Evolutionary conservation across 2,888 invertebrate species (phyloP), one percentile per base, ranked within the genome.

Genomic region (Hirudinaria manillensis): DNA sequence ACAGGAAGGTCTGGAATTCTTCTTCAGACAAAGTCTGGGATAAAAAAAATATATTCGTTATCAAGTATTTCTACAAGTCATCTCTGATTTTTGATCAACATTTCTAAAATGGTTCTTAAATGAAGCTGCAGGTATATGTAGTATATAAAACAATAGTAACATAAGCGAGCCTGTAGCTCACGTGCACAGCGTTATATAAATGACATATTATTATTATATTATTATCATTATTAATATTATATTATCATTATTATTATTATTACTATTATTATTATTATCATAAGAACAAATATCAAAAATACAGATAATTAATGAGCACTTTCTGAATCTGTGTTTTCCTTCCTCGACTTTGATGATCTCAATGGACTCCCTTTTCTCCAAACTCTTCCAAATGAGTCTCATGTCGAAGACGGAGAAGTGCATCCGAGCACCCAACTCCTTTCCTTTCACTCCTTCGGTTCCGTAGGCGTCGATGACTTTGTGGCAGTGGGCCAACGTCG

Each of bases 291-390:
- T 45, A 45, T 10, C 16, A 1, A 45, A 45, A 45, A 45, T 6
- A 45, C 16, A 45, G 16, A 4, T 1, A 45, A 45, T 2, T 45
- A 4, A 45, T 16, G 45, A 45, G 16, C 16, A 73, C 73, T 65
- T 73, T 34, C 27, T 29, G 21, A 73, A 34, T 34, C 73, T 61
- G 55, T 56, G 53, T 36, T 73, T 73, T 55, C 73, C 73, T 27
- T 56, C 61, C 38, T 73, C 73, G 16, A 73, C 73, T 55, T 73
- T 73, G 45, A 73, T 56, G n/a, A 38, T 27, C 7, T 65, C 36
- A 27, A 73, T 36, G 73, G 34, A 73, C 21, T 32, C 4, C 19
- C 29, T 32, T 21, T 36, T 70, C 36, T n/a, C 38, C n/a, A 73
- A 36, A n/a, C 34, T 65, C 27, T 38, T 73, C 73, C 73, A 73